Base-by-base conservation (phyloP, 1,140 invertebrate species). In the Hyphantria cunea region DNA sequence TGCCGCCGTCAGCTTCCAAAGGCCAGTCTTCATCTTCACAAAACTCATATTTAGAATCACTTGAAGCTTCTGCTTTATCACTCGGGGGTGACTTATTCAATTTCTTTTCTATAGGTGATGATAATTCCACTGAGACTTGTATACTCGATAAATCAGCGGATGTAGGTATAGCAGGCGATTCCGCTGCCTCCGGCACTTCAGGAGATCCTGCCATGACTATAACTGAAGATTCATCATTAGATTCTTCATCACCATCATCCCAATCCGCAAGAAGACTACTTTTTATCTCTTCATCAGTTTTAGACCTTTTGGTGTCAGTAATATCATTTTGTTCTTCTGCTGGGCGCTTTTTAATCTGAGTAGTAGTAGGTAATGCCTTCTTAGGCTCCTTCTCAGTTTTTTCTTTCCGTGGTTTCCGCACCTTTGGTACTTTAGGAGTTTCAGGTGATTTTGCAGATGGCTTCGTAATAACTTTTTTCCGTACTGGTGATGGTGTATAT, bases 1-100 rank as follows among this genome's bases (percentile, higher is more conserved):
- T 81, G 11, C 91, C 92, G 11, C 84, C 82, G 54, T 89, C 88
- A 47, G 78, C 84, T 76, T 91, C 89, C 59, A 85, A 68, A 5
- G 86, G 82, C 81, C 88, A 87, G 61, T 93, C 92, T 77, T 92
- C 92, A 60, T 92, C 90, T 61, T 93, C 92, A 77, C 92, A 91
- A 82, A 93, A 93, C 64, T 93, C 92, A 72, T 92, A 93, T 74
- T 90, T 89, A 13, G 88, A 84, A 67, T 91, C 82, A 65, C 76
- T 81, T 0, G 82, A 80, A 6, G 74, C 71, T 61, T 90, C 85
- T 11, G 78, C 74, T 70, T 91, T 87, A 32, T 82, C 80, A 32
- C 64, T 54, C 15, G 62, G 47, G 64, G 80, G 68, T 41, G 79
- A 63, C 31, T 75, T 75, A 42, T 80, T 75, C 12, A 74, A 59